Percentiles rank a stretch among this genome's conserved stretches.
phyloP scores from a whole-genome alignment of 2,797 vertebrate species.

The Acrocephalus scirpaceus region DNA sequence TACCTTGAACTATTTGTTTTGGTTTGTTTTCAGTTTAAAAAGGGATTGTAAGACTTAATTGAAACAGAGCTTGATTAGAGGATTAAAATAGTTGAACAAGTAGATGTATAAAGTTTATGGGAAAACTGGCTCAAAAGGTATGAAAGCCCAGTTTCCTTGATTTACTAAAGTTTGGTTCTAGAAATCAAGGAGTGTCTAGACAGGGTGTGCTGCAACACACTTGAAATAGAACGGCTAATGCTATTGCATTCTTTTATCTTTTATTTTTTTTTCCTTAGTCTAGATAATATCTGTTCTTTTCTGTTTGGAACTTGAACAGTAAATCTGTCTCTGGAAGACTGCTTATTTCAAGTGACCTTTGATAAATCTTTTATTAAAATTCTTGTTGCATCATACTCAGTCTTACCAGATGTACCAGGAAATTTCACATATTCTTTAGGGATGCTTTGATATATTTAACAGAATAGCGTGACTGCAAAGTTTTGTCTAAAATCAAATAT shows the following conservation, averaged over 20 bases:
- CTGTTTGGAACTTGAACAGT: neutral
- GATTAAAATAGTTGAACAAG: neutral
- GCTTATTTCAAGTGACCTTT: neutral
- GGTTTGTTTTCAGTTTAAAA: neutral
- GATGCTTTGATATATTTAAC: neutral
- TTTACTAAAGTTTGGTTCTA: neutral
- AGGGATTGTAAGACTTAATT: neutral
- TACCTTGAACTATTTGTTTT: neutral
- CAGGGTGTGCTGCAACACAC: neutral
- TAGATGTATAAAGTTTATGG: neutral
- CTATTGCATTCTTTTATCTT: neutral
- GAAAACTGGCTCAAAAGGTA: neutral
- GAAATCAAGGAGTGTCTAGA: neutral
- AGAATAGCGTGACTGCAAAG: neutral
- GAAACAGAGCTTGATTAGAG: neutral
- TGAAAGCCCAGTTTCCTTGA: neutral
- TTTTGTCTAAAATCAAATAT: neutral
- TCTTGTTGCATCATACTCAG: neutral
- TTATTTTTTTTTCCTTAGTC: neutral
- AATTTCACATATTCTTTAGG: neutral
- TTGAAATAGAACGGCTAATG: neutral
- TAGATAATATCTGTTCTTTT: neutral
- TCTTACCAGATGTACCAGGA: neutral
- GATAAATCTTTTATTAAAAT: neutral
- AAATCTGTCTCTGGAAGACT: neutral